Evolutionary conservation across 2,888 invertebrate species (phyloP).

Genomic region (Drosophila histrio): DNA sequence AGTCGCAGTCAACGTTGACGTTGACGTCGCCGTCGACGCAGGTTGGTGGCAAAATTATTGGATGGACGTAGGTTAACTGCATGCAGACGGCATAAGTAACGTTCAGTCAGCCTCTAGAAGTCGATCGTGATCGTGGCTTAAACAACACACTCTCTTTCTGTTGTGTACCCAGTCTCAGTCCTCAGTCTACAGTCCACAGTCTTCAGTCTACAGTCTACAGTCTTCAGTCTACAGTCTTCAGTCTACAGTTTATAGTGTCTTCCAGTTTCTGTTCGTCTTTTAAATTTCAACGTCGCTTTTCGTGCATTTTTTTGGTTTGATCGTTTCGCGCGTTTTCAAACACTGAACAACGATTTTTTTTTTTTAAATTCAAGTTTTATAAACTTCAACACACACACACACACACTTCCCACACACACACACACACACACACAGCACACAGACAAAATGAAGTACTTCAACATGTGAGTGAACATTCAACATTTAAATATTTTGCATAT

Average conservation of each 20-base stretch:
- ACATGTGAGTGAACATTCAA: constrained; percentile 76
- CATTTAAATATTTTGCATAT: constrained; percentile 1
- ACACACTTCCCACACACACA: constrained; percentile 25
- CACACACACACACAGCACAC: constrained; percentile 34
- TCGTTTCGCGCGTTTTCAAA: constrained; percentile 55
- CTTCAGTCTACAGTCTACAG: constrained; percentile 31
- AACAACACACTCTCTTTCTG: constrained; percentile 12
- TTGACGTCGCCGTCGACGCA: constrained; percentile 21
- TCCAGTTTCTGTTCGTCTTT: constrained; percentile 25
- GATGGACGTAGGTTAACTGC: constrained; percentile 74
- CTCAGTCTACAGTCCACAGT: constrained; percentile 32
- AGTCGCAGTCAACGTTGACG: constrained; percentile 31
- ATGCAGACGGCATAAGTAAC: constrained; percentile 77
- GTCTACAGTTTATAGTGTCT: constrained; percentile 20
- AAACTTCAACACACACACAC: constrained; percentile 18
- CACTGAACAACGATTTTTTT: constrained; percentile 8
- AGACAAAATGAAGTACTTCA: constrained; percentile 81
- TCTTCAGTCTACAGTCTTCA: constrained; percentile 9
- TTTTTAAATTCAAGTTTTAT: constrained; percentile 41
- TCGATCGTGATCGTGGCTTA: constrained; percentile 75
- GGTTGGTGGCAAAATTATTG: constrained; percentile 53
- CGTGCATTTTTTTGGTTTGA: constrained; percentile 13
- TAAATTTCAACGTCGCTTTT: not conserved
- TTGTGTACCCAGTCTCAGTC: constrained; percentile 28
- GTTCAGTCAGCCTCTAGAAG: constrained; percentile 77